Conservation (phyloP, 2,113 vertebrate species). For the Cyprinodon tularosa region DNA sequence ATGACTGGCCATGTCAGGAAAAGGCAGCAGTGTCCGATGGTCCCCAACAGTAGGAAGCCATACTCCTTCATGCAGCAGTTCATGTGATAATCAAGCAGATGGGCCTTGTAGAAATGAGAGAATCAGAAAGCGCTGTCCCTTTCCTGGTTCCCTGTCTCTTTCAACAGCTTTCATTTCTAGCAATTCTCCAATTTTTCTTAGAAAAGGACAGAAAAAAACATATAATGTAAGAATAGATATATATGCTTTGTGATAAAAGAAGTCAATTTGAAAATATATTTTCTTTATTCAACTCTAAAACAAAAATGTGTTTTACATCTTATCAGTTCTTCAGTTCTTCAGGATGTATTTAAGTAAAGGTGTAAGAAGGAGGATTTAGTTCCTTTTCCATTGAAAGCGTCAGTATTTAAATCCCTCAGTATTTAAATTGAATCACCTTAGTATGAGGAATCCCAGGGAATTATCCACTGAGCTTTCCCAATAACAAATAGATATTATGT, state of each 20-base stretch:
- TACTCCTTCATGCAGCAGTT: slow-evolving; percentile 55
- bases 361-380: too few species aligned
- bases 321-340: too few species aligned
- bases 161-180: slow-evolving; percentile 8
- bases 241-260: slow-evolving; percentile 3
- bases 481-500: too few species aligned
- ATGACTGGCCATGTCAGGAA: slow-evolving; percentile 28
- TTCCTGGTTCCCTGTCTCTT: slow-evolving; percentile 19
- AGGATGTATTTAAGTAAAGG: too few species aligned
- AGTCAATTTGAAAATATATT: slow-evolving; percentile 4
- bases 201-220: background rate
- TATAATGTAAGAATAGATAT: background rate
- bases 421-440: too few species aligned
- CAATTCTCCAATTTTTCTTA: slow-evolving; percentile 13
- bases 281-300: slow-evolving; percentile 5
- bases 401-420: too few species aligned
- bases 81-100: slow-evolving; percentile 53
- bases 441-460: too few species aligned
- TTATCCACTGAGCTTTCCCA: too few species aligned
- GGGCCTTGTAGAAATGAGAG: slow-evolving; percentile 44
- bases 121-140: slow-evolving; percentile 46
- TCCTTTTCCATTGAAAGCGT: too few species aligned
- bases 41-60: slow-evolving; percentile 29
- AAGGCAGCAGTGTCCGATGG: slow-evolving; percentile 53
- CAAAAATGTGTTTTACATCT: slow-evolving; percentile 9